These are phyloP conservation scores for Boulengeromyrus knoepffleri DNA, from an alignment of 2,113 vertebrate genomes.

Conservation along the genomic window DNA sequence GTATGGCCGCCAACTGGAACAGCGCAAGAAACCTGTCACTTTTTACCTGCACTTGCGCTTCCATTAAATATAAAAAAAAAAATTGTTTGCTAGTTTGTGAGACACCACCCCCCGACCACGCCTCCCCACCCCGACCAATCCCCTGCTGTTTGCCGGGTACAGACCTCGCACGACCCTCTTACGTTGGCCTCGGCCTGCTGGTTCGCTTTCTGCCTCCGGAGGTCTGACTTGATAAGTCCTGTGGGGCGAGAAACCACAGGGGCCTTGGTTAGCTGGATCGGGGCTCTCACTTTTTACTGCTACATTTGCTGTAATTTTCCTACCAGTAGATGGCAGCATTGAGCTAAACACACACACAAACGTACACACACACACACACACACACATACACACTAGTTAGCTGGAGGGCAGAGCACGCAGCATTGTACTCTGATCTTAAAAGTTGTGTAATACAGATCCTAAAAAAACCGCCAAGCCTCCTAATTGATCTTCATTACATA, in stretches of 20 bases:
- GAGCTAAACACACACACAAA: neutral
- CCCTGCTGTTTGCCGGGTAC: neutral
- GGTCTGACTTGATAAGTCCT: slow-evolving; percentile 84
- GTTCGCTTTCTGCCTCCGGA: slow-evolving; percentile 79
- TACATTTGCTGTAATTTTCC: neutral
- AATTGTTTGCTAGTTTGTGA: neutral
- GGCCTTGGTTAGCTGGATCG: too few species aligned
- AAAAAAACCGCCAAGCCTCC: neutral
- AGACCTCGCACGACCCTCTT: slow-evolving; percentile 16
- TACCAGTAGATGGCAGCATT: slow-evolving; percentile 39
- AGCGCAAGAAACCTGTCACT: neutral
- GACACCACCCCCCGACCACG: neutral
- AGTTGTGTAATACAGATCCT: neutral
- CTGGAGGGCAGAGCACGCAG: neutral
- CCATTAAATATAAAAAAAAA: neutral
- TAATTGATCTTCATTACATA: slow-evolving; percentile 8
- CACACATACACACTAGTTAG: neutral
- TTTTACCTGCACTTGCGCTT: neutral
- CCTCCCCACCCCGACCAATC: neutral
- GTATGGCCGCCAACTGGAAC: neutral
- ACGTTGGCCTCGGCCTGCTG: slow-evolving; percentile 32
- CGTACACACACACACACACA: neutral
- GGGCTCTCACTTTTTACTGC: neutral
- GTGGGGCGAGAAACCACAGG: slow-evolving; percentile 19
- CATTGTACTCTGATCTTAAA: neutral